phyloP scores from a whole-genome alignment of 2,797 vertebrate genomes.

The Nasua narica region DNA sequence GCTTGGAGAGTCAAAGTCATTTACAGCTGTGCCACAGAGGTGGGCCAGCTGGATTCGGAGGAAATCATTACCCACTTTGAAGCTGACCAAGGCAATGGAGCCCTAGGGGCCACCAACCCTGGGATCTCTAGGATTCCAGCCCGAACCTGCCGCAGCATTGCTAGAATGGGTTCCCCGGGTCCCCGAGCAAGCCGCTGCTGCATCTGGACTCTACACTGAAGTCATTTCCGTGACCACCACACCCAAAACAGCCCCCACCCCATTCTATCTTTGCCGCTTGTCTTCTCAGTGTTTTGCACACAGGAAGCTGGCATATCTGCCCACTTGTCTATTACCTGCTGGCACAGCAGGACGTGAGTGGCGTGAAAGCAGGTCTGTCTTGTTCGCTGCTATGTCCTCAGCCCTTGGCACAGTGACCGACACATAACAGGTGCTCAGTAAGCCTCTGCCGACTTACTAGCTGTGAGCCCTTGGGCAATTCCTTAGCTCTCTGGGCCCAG shows the following conservation, averaged over 20 bases:
- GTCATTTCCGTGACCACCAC: background rate
- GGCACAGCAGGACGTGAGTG: background rate
- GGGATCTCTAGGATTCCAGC: background rate
- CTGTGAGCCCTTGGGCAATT: background rate
- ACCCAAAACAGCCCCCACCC: background rate
- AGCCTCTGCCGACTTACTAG: background rate
- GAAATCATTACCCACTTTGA: background rate
- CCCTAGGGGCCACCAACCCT: background rate
- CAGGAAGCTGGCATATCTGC: background rate
- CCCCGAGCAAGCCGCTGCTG: background rate
- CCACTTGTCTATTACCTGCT: background rate
- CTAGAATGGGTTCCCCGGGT: background rate
- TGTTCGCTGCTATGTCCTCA: background rate
- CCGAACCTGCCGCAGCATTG: background rate
- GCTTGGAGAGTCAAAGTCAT: background rate
- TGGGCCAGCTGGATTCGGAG: background rate
- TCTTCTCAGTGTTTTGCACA: background rate
- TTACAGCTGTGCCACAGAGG: background rate
- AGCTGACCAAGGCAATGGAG: background rate
- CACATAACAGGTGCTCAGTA: background rate
- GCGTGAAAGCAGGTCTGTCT: background rate
- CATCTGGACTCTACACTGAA: background rate
- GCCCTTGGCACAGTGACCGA: background rate
- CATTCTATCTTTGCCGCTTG: background rate
- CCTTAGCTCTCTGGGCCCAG: background rate